Percentiles rank a stretch among this genome's conserved stretches.
Evolutionary conservation across 1,140 invertebrate genomes (phyloP).

Genomic region (Tachypleus tridentatus): DNA sequence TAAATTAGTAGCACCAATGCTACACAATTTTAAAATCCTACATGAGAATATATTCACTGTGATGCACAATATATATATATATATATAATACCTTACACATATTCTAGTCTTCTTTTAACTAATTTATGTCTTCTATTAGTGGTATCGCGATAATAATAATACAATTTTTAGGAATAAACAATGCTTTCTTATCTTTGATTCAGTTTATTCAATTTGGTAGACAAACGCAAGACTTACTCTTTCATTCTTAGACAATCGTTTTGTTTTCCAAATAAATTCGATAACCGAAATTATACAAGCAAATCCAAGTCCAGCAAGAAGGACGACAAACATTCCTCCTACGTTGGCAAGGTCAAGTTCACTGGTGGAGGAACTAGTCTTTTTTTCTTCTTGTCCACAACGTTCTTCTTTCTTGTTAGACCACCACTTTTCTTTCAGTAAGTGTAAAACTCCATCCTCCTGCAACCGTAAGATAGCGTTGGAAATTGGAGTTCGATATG

Average conservation of each 20-base stretch:
- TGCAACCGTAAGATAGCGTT: constrained; percentile 37
- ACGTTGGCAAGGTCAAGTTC: constrained; percentile 35
- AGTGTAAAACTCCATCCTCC: constrained; percentile 34
- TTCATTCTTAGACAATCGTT: constrained; percentile 17
- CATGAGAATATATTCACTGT: too few relatives aligned
- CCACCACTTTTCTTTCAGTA: constrained; percentile 36
- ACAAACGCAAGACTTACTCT: constrained; percentile 9
- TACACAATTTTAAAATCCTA: too few relatives aligned
- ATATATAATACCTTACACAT: too few relatives aligned
- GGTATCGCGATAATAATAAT: too few relatives aligned
- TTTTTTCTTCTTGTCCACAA: constrained; percentile 47
- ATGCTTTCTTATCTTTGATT: too few relatives aligned
- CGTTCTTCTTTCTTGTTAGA: constrained; percentile 13
- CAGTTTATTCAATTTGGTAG: too few relatives aligned
- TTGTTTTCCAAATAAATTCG: constrained; percentile 29
- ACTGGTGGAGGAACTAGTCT: constrained; percentile 22
- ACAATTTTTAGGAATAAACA: too few relatives aligned
- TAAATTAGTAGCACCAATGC: too few relatives aligned
- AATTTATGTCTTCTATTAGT: too few relatives aligned
- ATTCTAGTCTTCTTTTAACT: too few relatives aligned
- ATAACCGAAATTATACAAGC: constrained; percentile 26
- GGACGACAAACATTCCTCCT: constrained; percentile 38
- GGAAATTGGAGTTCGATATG: constrained; percentile 18
- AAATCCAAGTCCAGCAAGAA: constrained; percentile 29
- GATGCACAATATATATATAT: too few relatives aligned